Conservation (phyloP, 1,140 invertebrate genomes). For the Plectrocnemia conspersa region DNA sequence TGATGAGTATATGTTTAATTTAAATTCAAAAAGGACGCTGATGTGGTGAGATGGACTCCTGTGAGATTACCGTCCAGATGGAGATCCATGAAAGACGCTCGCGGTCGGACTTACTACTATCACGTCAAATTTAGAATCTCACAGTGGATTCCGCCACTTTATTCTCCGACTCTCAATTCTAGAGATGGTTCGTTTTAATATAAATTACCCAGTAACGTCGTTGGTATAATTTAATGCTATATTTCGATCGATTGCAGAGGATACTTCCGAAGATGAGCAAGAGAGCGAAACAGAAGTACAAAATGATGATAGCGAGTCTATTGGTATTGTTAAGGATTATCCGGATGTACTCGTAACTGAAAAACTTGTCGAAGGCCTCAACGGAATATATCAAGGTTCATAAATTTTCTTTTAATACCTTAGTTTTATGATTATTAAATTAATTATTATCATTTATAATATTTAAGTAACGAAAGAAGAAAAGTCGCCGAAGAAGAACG, state of each 20-base stretch:
- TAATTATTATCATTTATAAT: slow-evolving; percentile 14
- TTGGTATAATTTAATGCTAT: too few relatives aligned
- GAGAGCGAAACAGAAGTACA: slow-evolving; percentile 35
- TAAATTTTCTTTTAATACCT: neutral
- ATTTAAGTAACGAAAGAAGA: slow-evolving; percentile 37
- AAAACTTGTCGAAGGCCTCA: slow-evolving; percentile 47
- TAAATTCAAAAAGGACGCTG: slow-evolving; percentile 13
- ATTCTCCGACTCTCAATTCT: slow-evolving; percentile 33
- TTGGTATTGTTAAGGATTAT: too few relatives aligned
- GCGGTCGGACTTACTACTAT: slow-evolving; percentile 88
- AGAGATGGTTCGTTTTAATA: slow-evolving; percentile 15
- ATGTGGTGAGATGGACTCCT: slow-evolving; percentile 18
- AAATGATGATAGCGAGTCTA: slow-evolving; percentile 23
- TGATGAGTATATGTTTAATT: too few relatives aligned
- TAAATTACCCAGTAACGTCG: too few relatives aligned
- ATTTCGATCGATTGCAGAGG: slow-evolving; percentile 37
- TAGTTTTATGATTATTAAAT: neutral
- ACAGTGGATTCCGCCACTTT: slow-evolving; percentile 82
- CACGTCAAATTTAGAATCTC: slow-evolving; percentile 76
- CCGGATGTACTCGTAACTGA: slow-evolving; percentile 35
- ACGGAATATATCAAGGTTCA: slow-evolving; percentile 50
- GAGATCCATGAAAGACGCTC: slow-evolving; percentile 74
- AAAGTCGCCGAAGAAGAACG: slow-evolving; percentile 20
- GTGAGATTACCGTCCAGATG: slow-evolving; percentile 71
- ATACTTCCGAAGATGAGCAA: slow-evolving; percentile 48